Percentiles rank a stretch among this genome's conserved stretches.
Evolutionary conservation across 2,797 vertebrate species (phyloP).

Genomic region (Pangasius sanitwongsei): DNA sequence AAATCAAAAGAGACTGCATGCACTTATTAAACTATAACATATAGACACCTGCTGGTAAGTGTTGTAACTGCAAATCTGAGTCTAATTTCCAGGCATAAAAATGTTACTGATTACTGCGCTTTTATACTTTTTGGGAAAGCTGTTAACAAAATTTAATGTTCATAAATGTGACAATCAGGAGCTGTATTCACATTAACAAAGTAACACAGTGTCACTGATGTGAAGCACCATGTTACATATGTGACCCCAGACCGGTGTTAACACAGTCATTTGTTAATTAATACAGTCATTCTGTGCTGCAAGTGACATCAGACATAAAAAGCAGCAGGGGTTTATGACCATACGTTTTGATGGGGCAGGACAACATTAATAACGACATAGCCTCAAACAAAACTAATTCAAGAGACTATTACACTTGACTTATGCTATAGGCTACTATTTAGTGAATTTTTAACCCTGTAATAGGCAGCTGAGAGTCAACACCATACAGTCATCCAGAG

Average conservation of each 20-base stretch:
- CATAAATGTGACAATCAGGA: neutral
- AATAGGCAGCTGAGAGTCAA: neutral
- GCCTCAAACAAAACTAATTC: neutral
- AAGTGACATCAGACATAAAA: neutral
- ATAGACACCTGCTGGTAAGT: conserved; percentile 4
- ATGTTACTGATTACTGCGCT: neutral
- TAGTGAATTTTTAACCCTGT: neutral
- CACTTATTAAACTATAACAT: neutral
- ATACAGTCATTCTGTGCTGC: neutral
- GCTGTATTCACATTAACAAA: neutral
- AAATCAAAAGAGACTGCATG: neutral
- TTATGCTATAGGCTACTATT: neutral
- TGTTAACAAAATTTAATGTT: neutral
- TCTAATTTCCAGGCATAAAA: neutral
- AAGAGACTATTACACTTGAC: neutral
- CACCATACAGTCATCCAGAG: neutral
- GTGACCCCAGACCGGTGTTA: neutral
- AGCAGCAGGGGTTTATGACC: neutral
- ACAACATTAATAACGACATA: neutral
- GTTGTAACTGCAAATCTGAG: neutral
- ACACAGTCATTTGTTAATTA: neutral
- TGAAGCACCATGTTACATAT: neutral
- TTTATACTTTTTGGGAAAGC: neutral
- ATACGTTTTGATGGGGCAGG: neutral
- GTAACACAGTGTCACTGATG: neutral